Evolutionary conservation across 1,140 invertebrate genomes (phyloP).

Genomic region (Rhyzopertha dominica): DNA sequence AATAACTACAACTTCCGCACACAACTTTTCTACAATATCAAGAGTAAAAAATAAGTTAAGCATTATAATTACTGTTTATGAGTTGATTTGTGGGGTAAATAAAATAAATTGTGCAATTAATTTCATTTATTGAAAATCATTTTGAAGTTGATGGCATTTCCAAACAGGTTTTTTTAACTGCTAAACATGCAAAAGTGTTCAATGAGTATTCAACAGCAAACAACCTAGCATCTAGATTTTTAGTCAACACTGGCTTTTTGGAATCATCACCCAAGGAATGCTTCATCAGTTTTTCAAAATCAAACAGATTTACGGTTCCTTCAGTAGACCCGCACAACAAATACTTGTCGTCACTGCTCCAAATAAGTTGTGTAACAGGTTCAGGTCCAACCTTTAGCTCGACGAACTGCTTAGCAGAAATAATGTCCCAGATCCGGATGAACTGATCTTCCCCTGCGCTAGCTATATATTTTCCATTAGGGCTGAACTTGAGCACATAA

Average conservation of each 20-base stretch:
- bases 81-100: too few relatives aligned
- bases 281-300: slow-evolving; percentile 32
- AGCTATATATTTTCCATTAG: slow-evolving; percentile 64
- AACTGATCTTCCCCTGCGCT: slow-evolving; percentile 63
- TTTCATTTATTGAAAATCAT: too few relatives aligned
- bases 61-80: too few relatives aligned
- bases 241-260: slow-evolving; percentile 15
- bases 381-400: slow-evolving; percentile 60
- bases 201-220: slow-evolving; percentile 32
- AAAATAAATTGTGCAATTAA: too few relatives aligned
- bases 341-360: slow-evolving; percentile 56
- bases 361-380: slow-evolving; percentile 56
- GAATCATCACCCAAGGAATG: slow-evolving; percentile 18
- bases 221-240: slow-evolving; percentile 23
- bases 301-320: slow-evolving; percentile 57
- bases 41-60: too few relatives aligned
- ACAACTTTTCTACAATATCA: too few relatives aligned
- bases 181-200: slow-evolving; percentile 30
- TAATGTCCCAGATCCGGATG: slow-evolving; percentile 66
- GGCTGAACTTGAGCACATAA: slow-evolving; percentile 61
- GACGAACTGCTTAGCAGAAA: slow-evolving; percentile 53
- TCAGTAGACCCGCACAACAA: slow-evolving; percentile 59
- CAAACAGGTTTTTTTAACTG: too few relatives aligned
- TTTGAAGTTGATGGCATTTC: too few relatives aligned
- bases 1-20: too few relatives aligned